These are phyloP conservation scores for Drosophila erecta DNA, from an alignment of 1,140 invertebrate species.

Conservation along the genomic window DNA sequence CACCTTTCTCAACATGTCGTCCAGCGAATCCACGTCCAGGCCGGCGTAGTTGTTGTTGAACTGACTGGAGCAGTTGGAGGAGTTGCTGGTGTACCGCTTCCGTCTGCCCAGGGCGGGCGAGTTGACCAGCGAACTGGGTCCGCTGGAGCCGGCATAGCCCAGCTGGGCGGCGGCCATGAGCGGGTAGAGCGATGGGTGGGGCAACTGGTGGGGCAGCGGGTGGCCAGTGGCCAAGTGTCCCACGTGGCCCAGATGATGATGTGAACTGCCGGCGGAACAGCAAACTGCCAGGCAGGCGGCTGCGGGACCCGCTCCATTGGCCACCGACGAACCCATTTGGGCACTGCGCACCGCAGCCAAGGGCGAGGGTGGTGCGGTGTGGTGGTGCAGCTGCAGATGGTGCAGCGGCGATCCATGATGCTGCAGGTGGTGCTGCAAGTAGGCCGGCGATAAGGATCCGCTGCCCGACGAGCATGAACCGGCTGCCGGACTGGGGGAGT, in stretches of 20 bases:
- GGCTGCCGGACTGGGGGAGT: slow-evolving; percentile 41
- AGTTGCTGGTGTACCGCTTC: slow-evolving; percentile 82
- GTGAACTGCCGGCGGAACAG: slow-evolving; percentile 56
- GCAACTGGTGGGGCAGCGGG: slow-evolving; percentile 20
- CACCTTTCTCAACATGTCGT: slow-evolving; percentile 93
- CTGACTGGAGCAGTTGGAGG: slow-evolving; percentile 84
- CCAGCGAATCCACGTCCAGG: slow-evolving; percentile 91
- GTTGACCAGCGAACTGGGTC: slow-evolving; percentile 80
- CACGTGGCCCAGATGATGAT: slow-evolving; percentile 49
- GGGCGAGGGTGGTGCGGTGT: slow-evolving; percentile 68
- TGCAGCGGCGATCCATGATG: slow-evolving; percentile 60
- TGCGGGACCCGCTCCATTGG: slow-evolving; percentile 3
- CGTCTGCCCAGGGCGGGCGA: slow-evolving; percentile 76
- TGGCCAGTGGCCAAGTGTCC: slow-evolving; percentile 7
- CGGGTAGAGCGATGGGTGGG: slow-evolving; percentile 72
- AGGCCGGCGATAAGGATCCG: slow-evolving; percentile 55
- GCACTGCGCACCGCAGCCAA: slow-evolving; percentile 53
- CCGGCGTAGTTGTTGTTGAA: slow-evolving; percentile 89
- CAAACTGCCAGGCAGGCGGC: slow-evolving; percentile 45
- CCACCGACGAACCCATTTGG: slow-evolving; percentile 6
- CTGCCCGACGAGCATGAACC: slow-evolving; percentile 63
- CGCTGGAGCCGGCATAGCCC: slow-evolving; percentile 68
- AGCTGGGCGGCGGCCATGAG: slow-evolving; percentile 64
- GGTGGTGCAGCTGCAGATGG: slow-evolving; percentile 64
- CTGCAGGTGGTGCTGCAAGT: slow-evolving; percentile 61